phyloP scores from a whole-genome alignment of 1,140 invertebrate species.

The Platyura marginata region DNA sequence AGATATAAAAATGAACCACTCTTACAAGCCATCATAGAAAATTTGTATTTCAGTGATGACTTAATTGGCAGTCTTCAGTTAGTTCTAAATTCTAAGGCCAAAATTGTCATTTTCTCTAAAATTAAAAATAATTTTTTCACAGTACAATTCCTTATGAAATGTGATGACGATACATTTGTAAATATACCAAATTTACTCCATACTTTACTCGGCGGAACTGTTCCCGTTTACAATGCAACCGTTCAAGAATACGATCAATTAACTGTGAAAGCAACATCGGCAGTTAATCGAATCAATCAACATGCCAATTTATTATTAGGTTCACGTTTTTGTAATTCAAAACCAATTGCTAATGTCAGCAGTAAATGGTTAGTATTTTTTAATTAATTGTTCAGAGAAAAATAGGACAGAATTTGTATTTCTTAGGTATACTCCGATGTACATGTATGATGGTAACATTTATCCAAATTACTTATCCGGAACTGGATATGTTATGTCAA shows the following conservation, averaged over 20 bases:
- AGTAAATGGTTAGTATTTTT: conserved; percentile 82
- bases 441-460: conserved; percentile 47
- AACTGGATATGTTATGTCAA: conserved; percentile 65
- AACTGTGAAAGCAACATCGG: conserved; percentile 8
- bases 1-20: too few species aligned
- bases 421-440: conserved; percentile 53
- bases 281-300: conserved; percentile 12
- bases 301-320: conserved; percentile 39
- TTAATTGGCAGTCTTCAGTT: too few species aligned
- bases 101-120: too few species aligned
- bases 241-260: conserved; percentile 14
- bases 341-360: conserved; percentile 44
- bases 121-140: conserved; percentile 6
- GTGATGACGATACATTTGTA: conserved; percentile 71
- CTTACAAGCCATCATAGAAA: too few species aligned
- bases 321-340: conserved; percentile 51
- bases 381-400: conserved; percentile 10
- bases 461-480: conserved; percentile 72
- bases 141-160: conserved; percentile 56
- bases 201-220: conserved; percentile 24
- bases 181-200: conserved; percentile 42
- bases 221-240: conserved; percentile 21
- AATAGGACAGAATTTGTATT: not conserved
- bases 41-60: too few species aligned
- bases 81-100: too few species aligned